A percentile compares a stretch with the other conserved stretches of the same genome.
phyloP scores from a whole-genome alignment of 2,113 vertebrate species.

The human region DNA sequence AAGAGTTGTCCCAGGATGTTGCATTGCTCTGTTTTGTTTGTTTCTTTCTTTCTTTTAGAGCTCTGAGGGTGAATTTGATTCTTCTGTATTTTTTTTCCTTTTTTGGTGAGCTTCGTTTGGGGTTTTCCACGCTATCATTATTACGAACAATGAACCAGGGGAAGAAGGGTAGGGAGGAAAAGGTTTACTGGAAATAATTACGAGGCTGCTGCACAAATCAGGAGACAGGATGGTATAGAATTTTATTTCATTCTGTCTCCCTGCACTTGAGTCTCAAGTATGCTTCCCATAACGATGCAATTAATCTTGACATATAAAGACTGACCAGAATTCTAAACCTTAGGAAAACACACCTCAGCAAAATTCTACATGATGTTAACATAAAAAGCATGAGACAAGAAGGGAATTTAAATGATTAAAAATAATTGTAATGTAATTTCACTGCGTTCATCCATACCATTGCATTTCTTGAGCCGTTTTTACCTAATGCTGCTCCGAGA shows the following conservation, averaged over 20 bases:
- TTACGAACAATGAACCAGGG: not conserved
- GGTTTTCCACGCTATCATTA: not conserved
- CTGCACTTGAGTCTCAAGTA: not conserved
- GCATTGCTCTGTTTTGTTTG: not conserved
- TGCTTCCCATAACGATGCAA: not conserved
- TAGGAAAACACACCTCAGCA: not conserved
- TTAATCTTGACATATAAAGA: not conserved
- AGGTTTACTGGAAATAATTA: not conserved
- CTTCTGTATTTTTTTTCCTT: not conserved
- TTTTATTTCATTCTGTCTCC: not conserved
- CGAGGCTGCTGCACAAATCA: not conserved
- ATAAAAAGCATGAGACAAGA: not conserved
- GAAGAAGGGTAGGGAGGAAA: not conserved
- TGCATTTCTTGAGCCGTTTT: accelerated
- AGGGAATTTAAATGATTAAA: not conserved
- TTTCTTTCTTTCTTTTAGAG: not conserved
- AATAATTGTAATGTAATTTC: not conserved
- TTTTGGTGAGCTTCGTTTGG: not conserved
- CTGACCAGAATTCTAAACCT: not conserved
- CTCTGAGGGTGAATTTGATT: not conserved
- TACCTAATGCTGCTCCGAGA: accelerated
- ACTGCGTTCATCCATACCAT: accelerated
- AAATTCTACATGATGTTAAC: not conserved
- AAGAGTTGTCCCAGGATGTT: accelerated
- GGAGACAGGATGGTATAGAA: not conserved